Evolutionary conservation across 2,888 invertebrate genomes (phyloP), one percentile per base, ranked within the genome.

Genomic region (Papilio elwesi): DNA sequence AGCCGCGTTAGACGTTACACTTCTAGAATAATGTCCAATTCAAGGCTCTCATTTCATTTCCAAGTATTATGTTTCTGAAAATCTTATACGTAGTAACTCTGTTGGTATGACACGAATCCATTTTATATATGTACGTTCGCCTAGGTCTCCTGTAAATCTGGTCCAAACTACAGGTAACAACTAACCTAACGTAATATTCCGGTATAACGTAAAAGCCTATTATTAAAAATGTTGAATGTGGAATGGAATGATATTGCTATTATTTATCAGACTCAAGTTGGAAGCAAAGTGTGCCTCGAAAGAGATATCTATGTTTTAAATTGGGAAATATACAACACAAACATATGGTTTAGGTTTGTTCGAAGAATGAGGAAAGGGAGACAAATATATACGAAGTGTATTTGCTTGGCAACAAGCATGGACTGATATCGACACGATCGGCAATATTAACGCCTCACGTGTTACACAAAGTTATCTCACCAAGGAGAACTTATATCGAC

Each of bases 291-390:
- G 1, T 26, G 26, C 1, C 26, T 26, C 4, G 26, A 26, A 26
- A 26, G 26, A 26, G 26, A 26, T 26, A 26, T 26, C 4, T 26
- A 26, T 26, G 26, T 26, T 26, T 26, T 26, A 26, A 26, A 26
- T 26, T 26, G 26, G 26, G 4, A 13, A 38, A 57, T 36, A 13
- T 59, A 59, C 38, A 59, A 13, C 6, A 38, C 49, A 6, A 13
- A 38, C 38, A 8, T 2, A 48, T 8, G 2, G 47, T 5, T 57
- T 36, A 38, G 38, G 8, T 9, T 16, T 38, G 38, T 59, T 13
- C 59, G n/a, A 38, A n/a, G n/a, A 38, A n/a, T n/a, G 10, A 59
- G 59, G 59, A 59, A 59, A 59, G 26, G 13, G 59, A 59, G n/a
- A n/a, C 26, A n/a, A 59, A 57, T 36, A 57, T 36, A 57, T 57